phyloP scores from a whole-genome alignment of 2,797 vertebrate genomes.

The Xiphorhynchus erythropygius region DNA sequence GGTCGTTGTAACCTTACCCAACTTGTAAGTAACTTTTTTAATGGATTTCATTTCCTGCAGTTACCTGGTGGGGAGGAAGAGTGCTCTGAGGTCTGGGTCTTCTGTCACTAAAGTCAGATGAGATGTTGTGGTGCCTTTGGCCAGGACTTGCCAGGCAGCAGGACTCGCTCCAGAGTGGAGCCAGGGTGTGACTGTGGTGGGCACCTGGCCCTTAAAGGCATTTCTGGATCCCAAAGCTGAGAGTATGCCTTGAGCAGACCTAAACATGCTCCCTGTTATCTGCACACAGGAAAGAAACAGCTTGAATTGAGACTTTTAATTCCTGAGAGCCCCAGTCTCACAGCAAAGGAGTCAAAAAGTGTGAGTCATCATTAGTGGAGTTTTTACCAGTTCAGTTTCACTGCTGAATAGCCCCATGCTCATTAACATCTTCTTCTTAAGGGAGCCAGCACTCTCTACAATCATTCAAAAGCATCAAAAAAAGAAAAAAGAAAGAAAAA shows the following conservation, averaged over 20 bases:
- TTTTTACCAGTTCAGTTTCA: not conserved
- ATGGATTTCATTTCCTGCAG: not conserved
- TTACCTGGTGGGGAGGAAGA: not conserved
- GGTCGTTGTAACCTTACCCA: not conserved
- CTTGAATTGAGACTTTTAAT: not conserved
- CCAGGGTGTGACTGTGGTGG: not conserved
- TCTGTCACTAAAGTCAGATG: not conserved
- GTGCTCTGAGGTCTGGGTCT: not conserved
- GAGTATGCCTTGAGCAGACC: not conserved
- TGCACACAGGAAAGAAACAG: not conserved
- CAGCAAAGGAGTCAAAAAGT: not conserved
- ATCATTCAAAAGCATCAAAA: not conserved
- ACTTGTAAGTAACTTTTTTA: not conserved
- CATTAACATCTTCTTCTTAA: not conserved
- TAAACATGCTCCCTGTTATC: not conserved
- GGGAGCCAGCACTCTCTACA: not conserved
- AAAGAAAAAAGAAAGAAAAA: not conserved
- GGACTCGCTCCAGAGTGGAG: fast-evolving
- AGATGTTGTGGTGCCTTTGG: not conserved
- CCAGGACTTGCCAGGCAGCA: fast-evolving
- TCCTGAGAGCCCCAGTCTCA: not conserved
- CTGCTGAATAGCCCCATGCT: not conserved
- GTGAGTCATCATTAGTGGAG: not conserved
- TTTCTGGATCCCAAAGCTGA: not conserved
- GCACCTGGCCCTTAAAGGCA: not conserved